A percentile compares a stretch with the other conserved stretches of the same genome.
These are phyloP conservation scores for Phthorimaea operculella DNA, from an alignment of 1,140 invertebrate genomes.

Conservation along the genomic window DNA sequence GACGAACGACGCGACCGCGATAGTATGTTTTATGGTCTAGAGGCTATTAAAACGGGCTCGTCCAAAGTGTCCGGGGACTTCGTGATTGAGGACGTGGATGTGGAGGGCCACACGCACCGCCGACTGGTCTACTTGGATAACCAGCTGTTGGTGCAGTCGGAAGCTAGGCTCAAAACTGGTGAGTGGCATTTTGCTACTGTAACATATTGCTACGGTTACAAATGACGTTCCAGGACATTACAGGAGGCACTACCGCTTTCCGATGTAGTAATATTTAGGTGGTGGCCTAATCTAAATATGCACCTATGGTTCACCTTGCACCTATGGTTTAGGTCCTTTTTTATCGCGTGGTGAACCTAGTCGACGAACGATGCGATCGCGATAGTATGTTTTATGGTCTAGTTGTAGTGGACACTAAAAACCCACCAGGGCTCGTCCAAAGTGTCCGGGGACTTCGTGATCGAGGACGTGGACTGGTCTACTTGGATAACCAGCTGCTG, in stretches of 20 bases:
- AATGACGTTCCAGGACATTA: constrained; percentile 58
- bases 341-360: too few relatives aligned
- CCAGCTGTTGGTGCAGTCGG: constrained; percentile 90
- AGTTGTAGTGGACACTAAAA: too few relatives aligned
- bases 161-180: constrained; percentile 82
- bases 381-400: too few relatives aligned
- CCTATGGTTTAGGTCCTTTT: too few relatives aligned
- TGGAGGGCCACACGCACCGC: constrained; percentile 72
- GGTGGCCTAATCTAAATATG: too few relatives aligned
- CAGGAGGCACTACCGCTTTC: too few relatives aligned
- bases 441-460: constrained; percentile 84
- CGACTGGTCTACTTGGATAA: constrained; percentile 87
- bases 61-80: constrained; percentile 86
- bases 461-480: constrained; percentile 94
- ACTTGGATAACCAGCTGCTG: constrained; percentile 84
- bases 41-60: constrained; percentile 76
- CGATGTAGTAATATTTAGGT: too few relatives aligned
- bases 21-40: too few relatives aligned
- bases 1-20: too few relatives aligned
- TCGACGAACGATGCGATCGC: too few relatives aligned
- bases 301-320: too few relatives aligned
- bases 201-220: constrained; percentile 2
- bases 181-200: constrained; percentile 24
- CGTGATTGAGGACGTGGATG: constrained; percentile 89
- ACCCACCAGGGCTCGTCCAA: constrained; percentile 78